These are phyloP conservation scores for Arrhopalites spinosus DNA, from an alignment of 2,888 invertebrate species.

Conservation along the genomic window DNA sequence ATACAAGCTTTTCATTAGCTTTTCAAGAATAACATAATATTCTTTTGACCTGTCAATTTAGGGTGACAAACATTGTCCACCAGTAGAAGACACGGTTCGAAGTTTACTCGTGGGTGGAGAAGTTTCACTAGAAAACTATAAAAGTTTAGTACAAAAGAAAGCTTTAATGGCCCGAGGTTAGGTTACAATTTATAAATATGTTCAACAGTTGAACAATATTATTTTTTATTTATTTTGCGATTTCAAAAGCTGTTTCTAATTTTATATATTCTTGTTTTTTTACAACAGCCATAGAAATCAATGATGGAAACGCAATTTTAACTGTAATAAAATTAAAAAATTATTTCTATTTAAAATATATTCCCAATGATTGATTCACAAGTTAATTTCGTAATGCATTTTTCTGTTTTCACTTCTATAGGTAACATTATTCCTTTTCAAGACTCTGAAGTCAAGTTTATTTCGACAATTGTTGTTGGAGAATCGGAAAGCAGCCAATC, in stretches of 20 bases:
- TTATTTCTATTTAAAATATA: neutral
- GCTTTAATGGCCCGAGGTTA: constrained; percentile 72
- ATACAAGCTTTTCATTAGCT: neutral
- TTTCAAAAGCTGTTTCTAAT: too few relatives aligned
- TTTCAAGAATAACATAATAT: too few relatives aligned
- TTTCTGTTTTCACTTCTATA: too few relatives aligned
- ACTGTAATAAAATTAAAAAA: constrained; percentile 60
- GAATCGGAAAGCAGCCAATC: constrained; percentile 72
- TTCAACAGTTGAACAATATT: too few relatives aligned
- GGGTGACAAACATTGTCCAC: constrained; percentile 18
- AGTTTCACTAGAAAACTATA: constrained; percentile 65
- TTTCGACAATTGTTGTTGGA: constrained; percentile 72
- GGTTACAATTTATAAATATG: too few relatives aligned
- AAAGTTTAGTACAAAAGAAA: constrained; percentile 67
- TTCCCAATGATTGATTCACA: neutral
- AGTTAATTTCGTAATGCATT: too few relatives aligned
- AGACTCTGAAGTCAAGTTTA: constrained; percentile 72
- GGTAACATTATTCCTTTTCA: constrained; percentile 76
- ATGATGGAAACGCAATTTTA: constrained; percentile 78
- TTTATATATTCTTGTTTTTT: too few relatives aligned
- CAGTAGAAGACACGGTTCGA: constrained; percentile 62
- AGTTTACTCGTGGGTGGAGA: constrained; percentile 64
- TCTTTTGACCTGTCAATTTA: neutral
- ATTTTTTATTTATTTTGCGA: too few relatives aligned
- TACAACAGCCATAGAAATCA: constrained; percentile 71